Base-by-base conservation (phyloP, 2,113 vertebrate genomes). In the Regulus satrapa region DNA sequence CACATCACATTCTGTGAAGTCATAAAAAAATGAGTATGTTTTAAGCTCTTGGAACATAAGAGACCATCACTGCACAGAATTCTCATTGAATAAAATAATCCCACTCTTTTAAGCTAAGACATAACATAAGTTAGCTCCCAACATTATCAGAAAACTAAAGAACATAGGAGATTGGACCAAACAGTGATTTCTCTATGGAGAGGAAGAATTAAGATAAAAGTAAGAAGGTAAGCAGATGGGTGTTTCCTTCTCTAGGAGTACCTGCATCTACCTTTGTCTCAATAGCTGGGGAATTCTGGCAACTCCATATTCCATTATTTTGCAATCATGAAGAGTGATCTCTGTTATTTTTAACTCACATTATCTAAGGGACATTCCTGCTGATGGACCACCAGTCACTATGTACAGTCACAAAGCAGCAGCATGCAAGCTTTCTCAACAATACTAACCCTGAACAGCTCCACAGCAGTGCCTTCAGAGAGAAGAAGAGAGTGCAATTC, bases 1-100 rank as follows among this genome's bases (percentile, higher is more conserved):
- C 43, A 26, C 43, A 94, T 91, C 92, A 31, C 77, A 79, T 92
- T 94, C 75, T 78, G 43, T 81, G 93, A 75, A 90, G 68, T 87
- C 43, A 32, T 82, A 32, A 74, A 66, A 88, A 91, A 78, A 73
- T n/a, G 48, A 94, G 54, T 26, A 31, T 19, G 9, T 74, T 91
- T 89, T 82, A 82, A 96, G 56, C 17, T 54, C 34, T 83, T 88
- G 62, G 76, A 94, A 68, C 31, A 52, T 1, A 29, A 58, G 45
- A 93, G 46, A 38, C 54, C 48, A 64, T 24, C n/a, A 48, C 45
- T 38, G 62, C 34, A 58, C 46, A 62, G 32, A 64, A 94, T 54
- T 77, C 62, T 31, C 24, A 55, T 55, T 63, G 51, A 71, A 63
- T 88, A 94, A 69, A 36, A 55, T 59, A 45, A 67, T 78, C 51